Conservation (phyloP, 2,888 invertebrate genomes). For the Drosophila ustulata region DNA sequence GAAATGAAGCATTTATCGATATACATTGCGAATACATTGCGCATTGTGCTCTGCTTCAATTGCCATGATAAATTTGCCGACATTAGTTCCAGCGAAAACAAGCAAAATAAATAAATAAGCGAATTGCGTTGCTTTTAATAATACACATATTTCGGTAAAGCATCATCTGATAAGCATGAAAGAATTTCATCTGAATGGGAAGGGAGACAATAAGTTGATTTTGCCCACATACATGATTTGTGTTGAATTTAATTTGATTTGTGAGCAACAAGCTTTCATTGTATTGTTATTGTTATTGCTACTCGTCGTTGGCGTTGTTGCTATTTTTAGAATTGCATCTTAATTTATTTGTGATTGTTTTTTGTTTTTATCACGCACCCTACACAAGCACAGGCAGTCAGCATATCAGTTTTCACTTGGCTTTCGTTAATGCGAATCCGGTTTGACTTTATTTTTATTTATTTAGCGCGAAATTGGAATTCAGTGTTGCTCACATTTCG, state of each 20-base stretch:
- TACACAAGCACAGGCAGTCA: slow-evolving; percentile 9
- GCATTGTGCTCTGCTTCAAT: not conserved
- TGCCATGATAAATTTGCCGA: not conserved
- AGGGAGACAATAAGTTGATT: not conserved
- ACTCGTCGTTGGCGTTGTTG: slow-evolving; percentile 9
- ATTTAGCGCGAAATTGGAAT: slow-evolving; percentile 7
- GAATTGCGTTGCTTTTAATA: not conserved
- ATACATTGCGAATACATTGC: not conserved
- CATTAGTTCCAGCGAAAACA: not conserved
- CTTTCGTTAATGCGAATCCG: slow-evolving; percentile 23
- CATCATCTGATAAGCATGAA: not conserved
- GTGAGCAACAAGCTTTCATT: slow-evolving; percentile 45
- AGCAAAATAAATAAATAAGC: not conserved
- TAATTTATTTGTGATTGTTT: slow-evolving; percentile 29
- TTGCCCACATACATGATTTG: slow-evolving; percentile 23
- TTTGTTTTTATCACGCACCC: slow-evolving; percentile 37
- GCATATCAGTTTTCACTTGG: slow-evolving; percentile 32
- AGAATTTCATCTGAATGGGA: not conserved
- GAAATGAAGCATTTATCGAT: not conserved
- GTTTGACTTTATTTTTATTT: slow-evolving; percentile 22
- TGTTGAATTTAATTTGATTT: slow-evolving; percentile 29
- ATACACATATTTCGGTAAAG: not conserved
- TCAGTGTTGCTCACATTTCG: slow-evolving; percentile 12
- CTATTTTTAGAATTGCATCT: slow-evolving; percentile 57
- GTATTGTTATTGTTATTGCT: slow-evolving; percentile 38